These are phyloP conservation scores for Amphipoea oculea DNA, from an alignment of 2,888 invertebrate species.

Conservation along the genomic window DNA sequence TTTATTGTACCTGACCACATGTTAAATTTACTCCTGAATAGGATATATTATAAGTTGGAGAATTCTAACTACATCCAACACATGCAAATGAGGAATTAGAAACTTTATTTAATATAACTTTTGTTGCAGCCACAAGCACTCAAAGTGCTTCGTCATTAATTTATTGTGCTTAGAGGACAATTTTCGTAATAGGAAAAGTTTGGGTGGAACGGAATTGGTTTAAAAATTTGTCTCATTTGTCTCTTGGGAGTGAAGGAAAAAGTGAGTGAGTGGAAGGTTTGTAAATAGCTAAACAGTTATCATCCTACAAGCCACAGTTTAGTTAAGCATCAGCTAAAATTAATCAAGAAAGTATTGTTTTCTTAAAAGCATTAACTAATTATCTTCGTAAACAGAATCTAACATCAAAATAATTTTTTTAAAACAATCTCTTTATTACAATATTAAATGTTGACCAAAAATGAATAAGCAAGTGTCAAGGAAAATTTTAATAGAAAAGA, in stretches of 20 bases:
- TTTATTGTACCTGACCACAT: neutral
- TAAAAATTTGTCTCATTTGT: conserved; percentile 58
- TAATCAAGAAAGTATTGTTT: neutral
- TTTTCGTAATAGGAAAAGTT: conserved; percentile 67
- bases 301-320: neutral
- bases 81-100: conserved; percentile 51
- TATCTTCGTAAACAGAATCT: neutral
- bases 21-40: conserved; percentile 22
- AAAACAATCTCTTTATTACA: conserved; percentile 3
- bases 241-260: conserved; percentile 28
- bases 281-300: neutral
- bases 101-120: conserved; percentile 60
- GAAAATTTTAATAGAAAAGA: conserved; percentile 37
- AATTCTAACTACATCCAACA: conserved; percentile 34
- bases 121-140: conserved; percentile 48
- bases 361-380: neutral
- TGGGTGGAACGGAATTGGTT: conserved; percentile 35
- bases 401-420: neutral
- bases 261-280: neutral
- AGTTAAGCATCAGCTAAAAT: neutral
- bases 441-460: conserved; percentile 9
- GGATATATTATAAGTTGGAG: conserved; percentile 34
- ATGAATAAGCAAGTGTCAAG: conserved; percentile 20
- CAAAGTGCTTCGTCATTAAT: conserved; percentile 65
- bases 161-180: conserved; percentile 56